Percentiles rank a stretch among this genome's conserved stretches.
Evolutionary conservation across 2,797 vertebrate genomes (phyloP).

Genomic region (Scyliorhinus canicula): DNA sequence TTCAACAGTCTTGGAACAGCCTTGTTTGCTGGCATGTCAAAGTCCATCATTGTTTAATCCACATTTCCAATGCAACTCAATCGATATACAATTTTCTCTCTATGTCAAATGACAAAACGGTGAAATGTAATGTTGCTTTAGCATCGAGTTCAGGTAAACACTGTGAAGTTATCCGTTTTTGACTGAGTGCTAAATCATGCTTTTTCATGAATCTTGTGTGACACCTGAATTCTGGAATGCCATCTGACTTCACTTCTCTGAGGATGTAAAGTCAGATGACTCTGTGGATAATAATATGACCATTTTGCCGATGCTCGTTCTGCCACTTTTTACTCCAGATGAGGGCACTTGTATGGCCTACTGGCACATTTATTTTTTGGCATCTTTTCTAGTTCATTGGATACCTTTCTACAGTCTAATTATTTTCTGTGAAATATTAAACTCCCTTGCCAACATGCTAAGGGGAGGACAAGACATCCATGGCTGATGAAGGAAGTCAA

Average conservation of each 20-base stretch:
- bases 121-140: neutral
- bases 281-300: neutral
- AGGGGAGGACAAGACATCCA: too few species aligned
- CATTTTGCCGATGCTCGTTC: neutral
- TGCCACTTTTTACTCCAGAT: neutral
- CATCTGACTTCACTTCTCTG: neutral
- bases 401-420: neutral
- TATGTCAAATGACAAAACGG: neutral
- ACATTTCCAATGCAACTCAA: neutral
- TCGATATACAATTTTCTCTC: neutral
- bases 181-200: neutral
- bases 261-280: neutral
- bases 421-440: neutral
- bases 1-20: neutral
- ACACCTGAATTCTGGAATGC: neutral
- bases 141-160: neutral
- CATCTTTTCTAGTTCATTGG: neutral
- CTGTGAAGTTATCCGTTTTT: neutral
- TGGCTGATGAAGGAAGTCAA: too few species aligned
- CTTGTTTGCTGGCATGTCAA: neutral
- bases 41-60: neutral
- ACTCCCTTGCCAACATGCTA: too few species aligned
- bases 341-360: neutral
- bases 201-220: neutral
- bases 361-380: neutral